Percentiles rank a stretch among this genome's conserved stretches.
Evolutionary conservation across 2,113 vertebrate genomes (phyloP).

Genomic region (Trochalopteron elliotii): DNA sequence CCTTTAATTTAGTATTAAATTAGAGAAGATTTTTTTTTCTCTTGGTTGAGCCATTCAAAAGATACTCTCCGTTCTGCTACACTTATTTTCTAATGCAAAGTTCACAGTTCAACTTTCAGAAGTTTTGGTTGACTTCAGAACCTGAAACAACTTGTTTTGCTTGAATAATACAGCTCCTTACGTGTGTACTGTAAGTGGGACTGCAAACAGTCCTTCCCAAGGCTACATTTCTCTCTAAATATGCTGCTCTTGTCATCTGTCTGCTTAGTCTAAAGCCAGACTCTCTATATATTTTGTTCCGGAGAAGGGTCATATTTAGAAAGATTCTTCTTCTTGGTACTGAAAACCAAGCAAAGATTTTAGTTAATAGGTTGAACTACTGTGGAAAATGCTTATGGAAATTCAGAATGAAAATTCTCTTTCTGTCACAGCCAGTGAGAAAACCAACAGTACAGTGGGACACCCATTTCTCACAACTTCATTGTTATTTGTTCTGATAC

Average conservation of each 20-base stretch:
- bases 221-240: background rate
- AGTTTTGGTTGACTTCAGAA: background rate
- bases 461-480: background rate
- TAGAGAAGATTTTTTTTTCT: background rate
- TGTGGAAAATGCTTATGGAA: background rate
- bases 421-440: background rate
- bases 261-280: background rate
- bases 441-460: background rate
- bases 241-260: background rate
- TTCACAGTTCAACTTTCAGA: background rate
- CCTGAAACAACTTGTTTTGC: background rate
- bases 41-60: background rate
- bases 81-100: background rate
- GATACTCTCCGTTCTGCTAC: background rate
- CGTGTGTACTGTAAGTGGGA: no score
- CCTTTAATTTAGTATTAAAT: background rate
- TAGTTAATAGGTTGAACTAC: background rate
- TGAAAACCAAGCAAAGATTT: background rate
- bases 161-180: background rate
- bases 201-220: background rate
- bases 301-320: background rate
- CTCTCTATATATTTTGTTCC: background rate
- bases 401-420: background rate
- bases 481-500: background rate
- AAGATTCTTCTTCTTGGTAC: background rate